Base-by-base conservation (phyloP, 2,113 vertebrate genomes). In the Embiotoca jacksoni region DNA sequence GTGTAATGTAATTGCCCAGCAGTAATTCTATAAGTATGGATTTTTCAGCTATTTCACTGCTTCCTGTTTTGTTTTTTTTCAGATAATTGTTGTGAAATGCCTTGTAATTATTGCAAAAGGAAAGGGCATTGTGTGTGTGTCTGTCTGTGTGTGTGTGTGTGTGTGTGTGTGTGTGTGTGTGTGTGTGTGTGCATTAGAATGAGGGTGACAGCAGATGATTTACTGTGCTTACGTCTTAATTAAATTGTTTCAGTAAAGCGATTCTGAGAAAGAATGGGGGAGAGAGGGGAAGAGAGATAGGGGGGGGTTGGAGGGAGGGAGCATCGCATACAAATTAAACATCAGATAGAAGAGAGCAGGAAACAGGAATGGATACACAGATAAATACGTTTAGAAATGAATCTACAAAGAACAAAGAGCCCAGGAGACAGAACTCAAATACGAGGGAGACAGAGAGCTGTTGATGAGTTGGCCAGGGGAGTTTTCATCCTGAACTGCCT, bases 201-300 rank as follows among this genome's bases (percentile, higher is more conserved):
- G 77, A 3, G 2, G 14, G 62, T 70, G 87, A 87, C 86, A 88
- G 91, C 72, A 62, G 81, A 96, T 91, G 96, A 97, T 98, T 97
- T 98, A 98, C 96, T 93, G 94, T 95, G 95, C 96, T 96, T 96
- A 86, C 96, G 95, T 96, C 97, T 97, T 98, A 96, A 98, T 98
- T 96, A 97, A 96, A 98, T 98, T 97, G 96, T 98, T 97, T 97
- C 95, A 95, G 95, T 95, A 86, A 95, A 96, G 96, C 94, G 94
- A 96, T 90, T 96, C 94, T 94, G 94, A 96, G 95, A 95, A 95
- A 96, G 96, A 81, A 65, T 63, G 32, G 15, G 55, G 75, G 63
- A 80, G 72, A 53, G 73, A 55, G 60, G 23, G 58, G 67, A 56
- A 52, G 73, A 39, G 68, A 30, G 53, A 39, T 37, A 23, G 35